phyloP scores from a whole-genome alignment of 1,140 invertebrate species.

The Hycleus phaleratus region DNA sequence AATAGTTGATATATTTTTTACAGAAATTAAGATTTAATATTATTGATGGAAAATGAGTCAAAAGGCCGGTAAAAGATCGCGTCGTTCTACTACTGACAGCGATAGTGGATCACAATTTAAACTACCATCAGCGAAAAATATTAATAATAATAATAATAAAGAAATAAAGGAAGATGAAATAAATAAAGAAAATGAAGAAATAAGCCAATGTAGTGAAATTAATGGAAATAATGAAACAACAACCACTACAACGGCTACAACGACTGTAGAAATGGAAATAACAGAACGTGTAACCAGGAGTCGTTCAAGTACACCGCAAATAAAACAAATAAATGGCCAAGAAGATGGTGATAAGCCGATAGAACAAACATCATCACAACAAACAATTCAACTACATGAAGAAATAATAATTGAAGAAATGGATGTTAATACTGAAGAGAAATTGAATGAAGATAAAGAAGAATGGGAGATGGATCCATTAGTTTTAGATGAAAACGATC shows the following conservation, averaged over 20 bases:
- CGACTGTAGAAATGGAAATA: not conserved
- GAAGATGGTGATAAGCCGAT: not conserved
- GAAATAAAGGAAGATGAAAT: not conserved
- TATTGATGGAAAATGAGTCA: slow-evolving; percentile 1
- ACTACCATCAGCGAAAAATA: not conserved
- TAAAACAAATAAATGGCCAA: slow-evolving; percentile 8
- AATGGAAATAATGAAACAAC: not conserved
- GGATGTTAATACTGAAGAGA: slow-evolving; percentile 3
- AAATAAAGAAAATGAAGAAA: not conserved
- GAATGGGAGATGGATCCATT: slow-evolving; percentile 31
- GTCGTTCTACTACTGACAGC: slow-evolving; percentile 7
- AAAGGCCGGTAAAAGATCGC: slow-evolving; percentile 1
- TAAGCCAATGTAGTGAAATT: too few relatives aligned
- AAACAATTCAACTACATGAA: not conserved
- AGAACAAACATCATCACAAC: not conserved
- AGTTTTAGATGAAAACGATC: slow-evolving; percentile 33
- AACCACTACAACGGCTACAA: slow-evolving; percentile 4
- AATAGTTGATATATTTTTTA: too few relatives aligned
- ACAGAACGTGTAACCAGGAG: slow-evolving; percentile 5
- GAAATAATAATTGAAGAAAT: not conserved
- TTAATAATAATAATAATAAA: too few relatives aligned
- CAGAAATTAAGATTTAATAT: too few relatives aligned
- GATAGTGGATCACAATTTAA: slow-evolving; percentile 1
- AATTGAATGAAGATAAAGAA: slow-evolving; percentile 2
- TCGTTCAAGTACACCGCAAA: slow-evolving; percentile 17